These are phyloP conservation scores for Meteorus sp. DNA, from an alignment of 1,140 invertebrate genomes.

Conservation along the genomic window DNA sequence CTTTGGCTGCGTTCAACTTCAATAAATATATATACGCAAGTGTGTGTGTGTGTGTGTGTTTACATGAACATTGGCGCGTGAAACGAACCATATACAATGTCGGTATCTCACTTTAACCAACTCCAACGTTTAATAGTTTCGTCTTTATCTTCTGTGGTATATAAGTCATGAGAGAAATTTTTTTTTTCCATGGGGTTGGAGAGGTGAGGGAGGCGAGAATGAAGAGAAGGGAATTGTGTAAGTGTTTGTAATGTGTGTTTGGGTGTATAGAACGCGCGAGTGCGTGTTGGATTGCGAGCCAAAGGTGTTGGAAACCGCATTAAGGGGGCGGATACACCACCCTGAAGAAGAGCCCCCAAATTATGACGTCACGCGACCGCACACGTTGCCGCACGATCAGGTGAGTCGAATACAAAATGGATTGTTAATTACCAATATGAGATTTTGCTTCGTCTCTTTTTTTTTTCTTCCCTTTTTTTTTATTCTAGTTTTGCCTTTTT, in stretches of 20 bases:
- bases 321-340: conserved; percentile 57
- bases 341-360: conserved; percentile 54
- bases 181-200: too few relatives aligned
- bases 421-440: conserved; percentile 55
- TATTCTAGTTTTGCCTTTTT: not conserved
- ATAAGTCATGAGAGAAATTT: conserved; percentile 16
- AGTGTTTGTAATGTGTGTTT: not conserved
- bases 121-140: conserved; percentile 17
- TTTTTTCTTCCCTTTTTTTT: conserved; percentile 23
- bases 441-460: conserved; percentile 26
- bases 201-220: too few relatives aligned
- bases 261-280: conserved; percentile 36
- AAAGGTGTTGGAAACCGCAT: conserved; percentile 56
- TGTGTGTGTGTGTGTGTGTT: too few relatives aligned
- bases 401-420: conserved; percentile 58
- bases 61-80: too few relatives aligned
- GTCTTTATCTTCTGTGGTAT: conserved; percentile 28
- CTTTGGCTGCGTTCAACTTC: conserved; percentile 47
- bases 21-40: conserved; percentile 36
- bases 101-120: too few relatives aligned
- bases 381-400: conserved; percentile 54
- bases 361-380: conserved; percentile 60
- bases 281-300: conserved; percentile 50
- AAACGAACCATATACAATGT: too few relatives aligned
- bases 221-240: conserved; percentile 21